phyloP scores from a whole-genome alignment of 2,888 invertebrate species.

The Lordiphosa andalusiaca region DNA sequence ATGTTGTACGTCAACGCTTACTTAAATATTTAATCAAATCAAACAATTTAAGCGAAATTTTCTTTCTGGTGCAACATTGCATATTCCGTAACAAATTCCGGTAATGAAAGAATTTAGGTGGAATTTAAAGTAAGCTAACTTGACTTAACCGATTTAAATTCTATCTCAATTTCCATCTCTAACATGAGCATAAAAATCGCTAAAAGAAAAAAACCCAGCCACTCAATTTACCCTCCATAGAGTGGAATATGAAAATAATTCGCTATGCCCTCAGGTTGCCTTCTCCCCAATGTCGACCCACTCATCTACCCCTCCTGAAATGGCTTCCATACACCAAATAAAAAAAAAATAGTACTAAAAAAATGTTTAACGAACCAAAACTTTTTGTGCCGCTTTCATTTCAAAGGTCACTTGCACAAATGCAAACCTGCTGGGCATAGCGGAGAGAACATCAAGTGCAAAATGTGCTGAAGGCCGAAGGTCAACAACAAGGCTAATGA shows the following conservation, averaged over 20 bases:
- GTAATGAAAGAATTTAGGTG: no score
- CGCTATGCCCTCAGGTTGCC: no score
- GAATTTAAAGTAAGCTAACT: no score
- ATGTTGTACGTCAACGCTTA: no score
- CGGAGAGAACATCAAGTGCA: conserved; percentile 9
- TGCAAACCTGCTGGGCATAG: conserved; percentile 5
- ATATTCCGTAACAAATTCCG: no score
- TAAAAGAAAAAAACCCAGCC: conserved; percentile 12
- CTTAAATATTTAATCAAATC: no score
- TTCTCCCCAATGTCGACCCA: conserved; percentile 2
- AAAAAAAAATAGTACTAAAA: conserved; percentile 37
- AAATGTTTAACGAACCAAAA: conserved; percentile 22
- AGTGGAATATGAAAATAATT: conserved; percentile 28
- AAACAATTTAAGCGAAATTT: no score
- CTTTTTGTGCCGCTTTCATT: conserved; percentile 27
- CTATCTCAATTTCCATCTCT: background rate
- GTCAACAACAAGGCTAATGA: conserved; percentile 43
- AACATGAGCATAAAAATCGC: conserved; percentile 18
- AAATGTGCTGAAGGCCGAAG: conserved; percentile 36
- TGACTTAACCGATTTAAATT: background rate
- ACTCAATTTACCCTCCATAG: conserved; percentile 16
- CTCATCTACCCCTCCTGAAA: background rate
- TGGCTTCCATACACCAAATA: conserved; percentile 1
- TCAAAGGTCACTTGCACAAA: conserved; percentile 34
- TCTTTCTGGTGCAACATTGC: no score